These are phyloP conservation scores for Itoplectis maculator DNA, from an alignment of 2,888 invertebrate genomes.

Conservation along the genomic window DNA sequence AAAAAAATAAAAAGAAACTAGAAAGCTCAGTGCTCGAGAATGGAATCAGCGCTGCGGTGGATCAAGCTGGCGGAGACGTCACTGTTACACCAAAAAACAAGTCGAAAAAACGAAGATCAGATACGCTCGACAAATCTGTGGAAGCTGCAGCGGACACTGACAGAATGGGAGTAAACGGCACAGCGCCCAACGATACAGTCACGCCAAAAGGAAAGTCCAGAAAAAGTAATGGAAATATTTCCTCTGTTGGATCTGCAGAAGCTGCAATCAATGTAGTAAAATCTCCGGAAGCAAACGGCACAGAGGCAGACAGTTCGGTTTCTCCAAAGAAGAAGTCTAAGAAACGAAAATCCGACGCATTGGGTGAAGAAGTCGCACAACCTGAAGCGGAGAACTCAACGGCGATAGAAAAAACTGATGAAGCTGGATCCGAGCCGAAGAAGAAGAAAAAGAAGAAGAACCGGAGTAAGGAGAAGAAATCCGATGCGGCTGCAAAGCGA, in stretches of 20 bases:
- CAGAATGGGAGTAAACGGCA: background rate
- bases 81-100: background rate
- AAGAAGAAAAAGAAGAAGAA: slow-evolving; percentile 50
- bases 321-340: slow-evolving; percentile 25
- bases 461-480: slow-evolving; percentile 1
- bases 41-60: background rate
- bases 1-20: slow-evolving; percentile 20
- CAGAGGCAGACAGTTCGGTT: background rate
- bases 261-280: background rate
- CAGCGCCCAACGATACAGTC: background rate
- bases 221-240: background rate
- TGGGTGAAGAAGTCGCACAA: background rate
- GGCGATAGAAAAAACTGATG: background rate
- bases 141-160: background rate
- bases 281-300: background rate
- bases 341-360: slow-evolving; percentile 49
- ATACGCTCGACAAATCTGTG: background rate
- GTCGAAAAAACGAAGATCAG: slow-evolving; percentile 38
- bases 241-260: background rate
- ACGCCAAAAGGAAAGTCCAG: background rate
- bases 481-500: no score
- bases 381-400: background rate
- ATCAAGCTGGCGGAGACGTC: background rate
- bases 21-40: background rate
- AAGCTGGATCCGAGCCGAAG: slow-evolving; percentile 63